Base-by-base conservation (phyloP, 2,797 vertebrate species). In the Kryptolebias ocellatus region DNA sequence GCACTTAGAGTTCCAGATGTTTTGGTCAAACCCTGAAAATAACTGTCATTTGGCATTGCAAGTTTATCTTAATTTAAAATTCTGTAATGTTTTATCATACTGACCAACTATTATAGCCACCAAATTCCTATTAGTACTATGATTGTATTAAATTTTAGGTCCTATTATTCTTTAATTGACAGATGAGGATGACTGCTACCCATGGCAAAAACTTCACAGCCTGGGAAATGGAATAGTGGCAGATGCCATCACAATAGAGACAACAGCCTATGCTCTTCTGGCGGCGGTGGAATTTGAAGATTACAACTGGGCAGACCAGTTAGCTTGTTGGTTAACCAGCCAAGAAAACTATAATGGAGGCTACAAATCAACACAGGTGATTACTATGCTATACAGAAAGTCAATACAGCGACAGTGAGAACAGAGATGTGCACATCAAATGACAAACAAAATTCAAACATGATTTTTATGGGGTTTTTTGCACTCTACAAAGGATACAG, bases 291-390 rank as follows among this genome's bases (percentile, higher is more conserved):
- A 77, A 14, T 79, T 85, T 4, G 45, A 74, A 0, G 75, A 95
- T 4, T 64, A 16, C 0, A 2, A 53, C 0, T 86, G 78, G 67
- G 87, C 89, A 49, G 83, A 93, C 0, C 60, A 79, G 56, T 92
- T 90, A 51, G 93, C 87, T 4, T 84, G 89, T 67, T 96, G 94
- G 94, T 89, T 97, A 31, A 88, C 80, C 4, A 87, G 85, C 31
- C 93, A 95, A 74, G 91, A 94, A 79, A 93, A 93, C 81, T 94
- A 92, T 51, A 67, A 46, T 1, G 94, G 95, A 16, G 94, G 93
- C 3, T 96, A 86, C 71, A 87, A 20, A 27, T 94, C 95, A 49
- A 89, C 95, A 49, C 95, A 96, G 94, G 95, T 97, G 28, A 83
- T 12, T 50, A 55, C 6, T 11, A 29, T 37, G 4, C 31, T 27